These are phyloP conservation scores for Latheticus oryzae DNA, from an alignment of 2,888 invertebrate species.

Conservation along the genomic window DNA sequence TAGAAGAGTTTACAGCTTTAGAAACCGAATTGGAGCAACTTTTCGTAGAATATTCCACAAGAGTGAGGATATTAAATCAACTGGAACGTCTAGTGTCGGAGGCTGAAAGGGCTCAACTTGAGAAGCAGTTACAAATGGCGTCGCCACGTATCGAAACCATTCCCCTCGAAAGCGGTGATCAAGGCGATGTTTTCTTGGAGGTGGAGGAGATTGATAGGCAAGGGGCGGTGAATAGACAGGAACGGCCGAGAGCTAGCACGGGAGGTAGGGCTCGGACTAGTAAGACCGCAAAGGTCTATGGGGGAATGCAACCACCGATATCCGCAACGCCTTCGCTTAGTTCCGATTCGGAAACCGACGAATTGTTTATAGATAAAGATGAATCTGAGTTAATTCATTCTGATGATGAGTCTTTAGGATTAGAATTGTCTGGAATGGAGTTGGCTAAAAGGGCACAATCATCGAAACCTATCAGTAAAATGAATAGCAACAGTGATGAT, in stretches of 20 bases:
- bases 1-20: conserved; percentile 92
- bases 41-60: conserved; percentile 88
- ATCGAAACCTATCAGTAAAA: conserved; percentile 46
- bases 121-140: conserved; percentile 75
- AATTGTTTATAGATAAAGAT: conserved; percentile 63
- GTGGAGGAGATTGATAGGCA: conserved; percentile 48
- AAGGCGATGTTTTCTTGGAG: conserved; percentile 54
- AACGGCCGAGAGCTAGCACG: conserved; percentile 71
- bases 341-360: conserved; percentile 62
- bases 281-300: conserved; percentile 51
- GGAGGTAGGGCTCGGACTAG: conserved; percentile 64
- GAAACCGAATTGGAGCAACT: conserved; percentile 86
- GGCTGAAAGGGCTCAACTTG: conserved; percentile 80
- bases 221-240: conserved; percentile 44
- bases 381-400: conserved; percentile 63
- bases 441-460: conserved; percentile 49
- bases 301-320: conserved; percentile 58
- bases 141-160: conserved; percentile 70
- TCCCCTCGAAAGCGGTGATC: conserved; percentile 58
- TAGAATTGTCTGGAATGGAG: conserved; percentile 61
- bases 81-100: conserved; percentile 89
- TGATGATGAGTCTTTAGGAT: conserved; percentile 62
- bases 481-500: conserved; percentile 33
- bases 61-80: conserved; percentile 89
- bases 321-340: conserved; percentile 60